phyloP scores from a whole-genome alignment of 2,888 invertebrate genomes.

The Aproaerema taeniolella region DNA sequence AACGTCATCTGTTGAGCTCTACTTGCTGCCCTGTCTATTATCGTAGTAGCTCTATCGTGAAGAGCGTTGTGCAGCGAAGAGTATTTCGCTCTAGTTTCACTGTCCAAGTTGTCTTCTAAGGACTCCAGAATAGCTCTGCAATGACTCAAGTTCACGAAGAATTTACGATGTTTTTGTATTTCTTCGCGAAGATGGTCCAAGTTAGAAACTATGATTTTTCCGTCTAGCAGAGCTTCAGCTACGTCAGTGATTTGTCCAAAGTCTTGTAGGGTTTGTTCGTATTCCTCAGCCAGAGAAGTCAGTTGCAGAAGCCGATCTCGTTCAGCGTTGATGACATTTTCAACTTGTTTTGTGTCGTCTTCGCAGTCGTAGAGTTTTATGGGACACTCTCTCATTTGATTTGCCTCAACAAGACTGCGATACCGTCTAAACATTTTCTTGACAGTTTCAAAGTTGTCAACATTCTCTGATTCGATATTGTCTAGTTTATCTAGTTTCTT shows the following conservation, averaged over 20 bases:
- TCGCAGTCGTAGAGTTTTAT: conserved; percentile 80
- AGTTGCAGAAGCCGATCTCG: conserved; percentile 86
- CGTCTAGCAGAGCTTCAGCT: conserved; percentile 88
- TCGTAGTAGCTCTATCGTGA: conserved; percentile 84
- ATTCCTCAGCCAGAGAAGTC: conserved; percentile 88
- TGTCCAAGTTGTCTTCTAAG: conserved; percentile 88
- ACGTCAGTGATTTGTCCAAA: conserved; percentile 91
- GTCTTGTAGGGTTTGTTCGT: conserved; percentile 91
- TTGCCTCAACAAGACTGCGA: conserved; percentile 80
- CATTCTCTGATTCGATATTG: conserved; percentile 81
- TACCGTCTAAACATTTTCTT: conserved; percentile 80
- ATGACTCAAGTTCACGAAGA: conserved; percentile 92
- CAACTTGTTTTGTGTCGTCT: conserved; percentile 82
- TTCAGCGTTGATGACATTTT: conserved; percentile 82
- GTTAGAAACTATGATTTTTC: conserved; percentile 84
- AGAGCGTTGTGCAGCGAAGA: conserved; percentile 85
- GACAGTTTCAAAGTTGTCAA: conserved; percentile 78
- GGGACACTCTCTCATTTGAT: conserved; percentile 83
- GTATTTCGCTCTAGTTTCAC: conserved; percentile 85
- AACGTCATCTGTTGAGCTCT: conserved; percentile 90
- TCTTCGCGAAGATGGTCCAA: conserved; percentile 91
- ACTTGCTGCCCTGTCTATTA: conserved; percentile 88
- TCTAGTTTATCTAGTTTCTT: conserved; percentile 84
- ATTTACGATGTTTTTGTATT: conserved; percentile 92
- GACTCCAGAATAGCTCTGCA: conserved; percentile 92